A percentile compares a stretch with the other conserved stretches of the same genome.
Conservation (phyloP, 2,113 vertebrate species). For the Sinocyclocheilus anshuiensis region DNA sequence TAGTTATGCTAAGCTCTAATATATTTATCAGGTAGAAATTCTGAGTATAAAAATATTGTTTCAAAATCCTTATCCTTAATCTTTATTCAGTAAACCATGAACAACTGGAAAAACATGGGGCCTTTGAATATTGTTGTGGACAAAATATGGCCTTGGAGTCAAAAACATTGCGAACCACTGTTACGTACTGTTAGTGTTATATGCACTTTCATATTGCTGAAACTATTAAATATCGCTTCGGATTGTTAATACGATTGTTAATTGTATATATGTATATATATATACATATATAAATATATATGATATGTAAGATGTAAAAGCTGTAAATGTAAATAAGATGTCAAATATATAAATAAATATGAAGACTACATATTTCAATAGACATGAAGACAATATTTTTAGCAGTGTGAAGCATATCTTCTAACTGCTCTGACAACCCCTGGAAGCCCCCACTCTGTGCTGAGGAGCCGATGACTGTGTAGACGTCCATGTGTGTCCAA, state of each 20-base stretch:
- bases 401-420: slow-evolving; percentile 30
- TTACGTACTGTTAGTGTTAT: not conserved
- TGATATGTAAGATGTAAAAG: not conserved
- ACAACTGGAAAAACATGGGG: not conserved
- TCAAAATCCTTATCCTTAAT: not conserved
- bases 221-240: not conserved
- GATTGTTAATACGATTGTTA: not conserved
- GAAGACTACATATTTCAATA: too few species aligned
- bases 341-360: too few species aligned
- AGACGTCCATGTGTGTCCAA: slow-evolving; percentile 86
- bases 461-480: slow-evolving; percentile 94
- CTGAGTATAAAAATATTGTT: too few species aligned
- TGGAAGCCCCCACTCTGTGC: slow-evolving; percentile 95
- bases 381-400: not conserved
- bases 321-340: not conserved
- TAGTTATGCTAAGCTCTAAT: too few species aligned
- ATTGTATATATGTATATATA: too few species aligned
- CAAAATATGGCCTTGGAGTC: not conserved
- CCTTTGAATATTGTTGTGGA: not conserved
- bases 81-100: not conserved
- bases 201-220: not conserved
- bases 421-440: slow-evolving; percentile 90
- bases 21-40: too few species aligned
- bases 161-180: not conserved
- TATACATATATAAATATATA: too few species aligned